Evolutionary conservation across 2,113 vertebrate genomes (phyloP).

Genomic region (Calyptomena viridis): DNA sequence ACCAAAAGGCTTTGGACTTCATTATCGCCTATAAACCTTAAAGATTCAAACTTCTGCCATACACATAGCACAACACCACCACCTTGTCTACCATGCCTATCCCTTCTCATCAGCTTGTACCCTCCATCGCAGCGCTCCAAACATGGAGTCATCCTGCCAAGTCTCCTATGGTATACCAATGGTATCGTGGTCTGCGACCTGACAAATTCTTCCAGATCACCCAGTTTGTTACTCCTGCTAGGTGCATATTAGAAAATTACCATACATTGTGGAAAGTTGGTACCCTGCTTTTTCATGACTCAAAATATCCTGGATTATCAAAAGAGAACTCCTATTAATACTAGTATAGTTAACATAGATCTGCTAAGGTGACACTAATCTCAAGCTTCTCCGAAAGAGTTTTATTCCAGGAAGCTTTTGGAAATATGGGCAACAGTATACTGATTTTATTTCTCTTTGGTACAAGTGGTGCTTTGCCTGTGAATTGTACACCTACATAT

Average conservation of each 20-base stretch:
- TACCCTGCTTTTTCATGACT: background rate
- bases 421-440: constrained; percentile 41
- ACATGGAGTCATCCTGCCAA: background rate
- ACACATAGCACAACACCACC: too few species aligned
- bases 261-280: background rate
- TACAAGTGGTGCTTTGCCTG: constrained; percentile 37
- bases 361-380: background rate
- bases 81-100: background rate
- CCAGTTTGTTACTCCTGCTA: background rate
- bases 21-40: background rate
- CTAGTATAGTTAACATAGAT: background rate
- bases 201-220: background rate
- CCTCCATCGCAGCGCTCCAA: background rate
- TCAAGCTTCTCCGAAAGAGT: constrained; percentile 5
- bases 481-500: constrained; percentile 7
- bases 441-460: constrained; percentile 38
- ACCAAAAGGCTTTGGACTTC: background rate
- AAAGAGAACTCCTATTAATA: background rate
- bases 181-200: background rate
- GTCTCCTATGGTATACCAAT: too few species aligned
- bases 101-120: background rate
- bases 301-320: background rate
- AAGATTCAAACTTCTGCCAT: background rate
- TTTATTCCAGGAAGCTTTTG: constrained; percentile 40
- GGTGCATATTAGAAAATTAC: background rate